Base-by-base conservation (phyloP, 2,113 vertebrate species). In the Triplophysa siluroides region DNA sequence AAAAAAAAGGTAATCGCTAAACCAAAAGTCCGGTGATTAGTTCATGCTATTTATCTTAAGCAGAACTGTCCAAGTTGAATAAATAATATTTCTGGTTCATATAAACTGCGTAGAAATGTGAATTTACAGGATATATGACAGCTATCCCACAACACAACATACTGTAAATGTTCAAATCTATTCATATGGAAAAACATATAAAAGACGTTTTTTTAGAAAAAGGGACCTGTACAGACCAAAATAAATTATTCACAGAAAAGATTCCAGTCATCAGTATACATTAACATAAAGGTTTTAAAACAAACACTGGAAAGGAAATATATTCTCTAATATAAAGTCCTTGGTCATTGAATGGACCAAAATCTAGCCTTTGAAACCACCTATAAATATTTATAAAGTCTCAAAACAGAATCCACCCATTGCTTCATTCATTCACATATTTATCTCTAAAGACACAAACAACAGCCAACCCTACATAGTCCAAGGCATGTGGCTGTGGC, bases 351-450 rank as follows among this genome's bases (percentile, higher is more conserved):
- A 62, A 75, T 56, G 61, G 72, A 38, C 23, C 38, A 60, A 12
- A 74, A 33, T 61, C 71, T 61, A 52, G 54, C 71, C 56, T 61
- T 61, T 33, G 69, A 33, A 11, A 72, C 64, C 70, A 63, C 76
- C 38, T 76, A 43, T 9, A 14, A 71, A 76, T 26, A 65, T 21
- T 16, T 50, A 14, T 7, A 45, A 45, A 11, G 1, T 45, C 11
- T 45, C 11, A 45, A 4, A 11, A 45, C 1, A 12, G 43, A 45
- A 54, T 54, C 5, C 18, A 54, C 14, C 3, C 18, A n/a, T 56
- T 18, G 18, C 4, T 21, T 58, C 54, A 21, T 21, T 21, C 8
- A 58, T 21, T 80, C 81, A 78, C 76, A 74, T 47, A 54, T 65
- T 43, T 10, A 38, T 4, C 2, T 23, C 0, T 33, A 19, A 3